Conservation (phyloP, 2,888 invertebrate species). For the Tetragonisca angustula region DNA sequence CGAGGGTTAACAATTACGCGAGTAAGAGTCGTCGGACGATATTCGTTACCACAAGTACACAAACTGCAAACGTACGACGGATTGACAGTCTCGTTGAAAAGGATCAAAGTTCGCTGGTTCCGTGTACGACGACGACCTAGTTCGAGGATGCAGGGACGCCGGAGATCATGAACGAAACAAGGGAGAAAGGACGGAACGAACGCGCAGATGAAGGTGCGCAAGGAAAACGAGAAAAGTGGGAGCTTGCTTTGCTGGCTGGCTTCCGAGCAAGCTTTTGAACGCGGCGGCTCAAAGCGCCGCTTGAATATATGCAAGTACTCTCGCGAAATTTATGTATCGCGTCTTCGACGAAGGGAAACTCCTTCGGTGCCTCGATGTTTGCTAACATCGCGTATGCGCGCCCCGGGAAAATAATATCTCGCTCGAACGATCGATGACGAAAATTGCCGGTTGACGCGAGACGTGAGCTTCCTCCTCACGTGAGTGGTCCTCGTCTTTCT, state of each 20-base stretch:
- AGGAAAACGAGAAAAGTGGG: conserved; percentile 23
- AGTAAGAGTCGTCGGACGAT: neutral
- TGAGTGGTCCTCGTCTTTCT: neutral
- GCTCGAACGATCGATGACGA: conserved; percentile 33
- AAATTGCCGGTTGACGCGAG: conserved; percentile 4
- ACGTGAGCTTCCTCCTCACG: neutral
- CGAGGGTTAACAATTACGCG: neutral
- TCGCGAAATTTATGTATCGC: conserved; percentile 54
- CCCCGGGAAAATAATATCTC: conserved; percentile 46
- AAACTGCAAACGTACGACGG: conserved; percentile 9
- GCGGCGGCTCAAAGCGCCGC: conserved; percentile 42
- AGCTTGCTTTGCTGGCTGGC: conserved; percentile 40
- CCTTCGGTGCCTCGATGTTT: conserved; percentile 26
- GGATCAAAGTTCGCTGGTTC: conserved; percentile 5
- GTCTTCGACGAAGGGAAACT: conserved; percentile 31
- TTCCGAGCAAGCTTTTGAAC: conserved; percentile 49
- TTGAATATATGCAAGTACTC: conserved; percentile 50
- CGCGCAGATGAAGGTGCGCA: conserved; percentile 7
- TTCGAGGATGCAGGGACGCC: conserved; percentile 17
- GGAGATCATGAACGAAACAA: conserved; percentile 30
- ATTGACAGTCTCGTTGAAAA: conserved; percentile 21
- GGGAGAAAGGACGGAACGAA: conserved; percentile 1
- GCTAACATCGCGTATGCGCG: conserved; percentile 14
- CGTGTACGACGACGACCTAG: conserved; percentile 30
- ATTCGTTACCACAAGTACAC: neutral